These are phyloP conservation scores for Andrena fulva DNA, from an alignment of 2,888 invertebrate genomes.

Conservation along the genomic window DNA sequence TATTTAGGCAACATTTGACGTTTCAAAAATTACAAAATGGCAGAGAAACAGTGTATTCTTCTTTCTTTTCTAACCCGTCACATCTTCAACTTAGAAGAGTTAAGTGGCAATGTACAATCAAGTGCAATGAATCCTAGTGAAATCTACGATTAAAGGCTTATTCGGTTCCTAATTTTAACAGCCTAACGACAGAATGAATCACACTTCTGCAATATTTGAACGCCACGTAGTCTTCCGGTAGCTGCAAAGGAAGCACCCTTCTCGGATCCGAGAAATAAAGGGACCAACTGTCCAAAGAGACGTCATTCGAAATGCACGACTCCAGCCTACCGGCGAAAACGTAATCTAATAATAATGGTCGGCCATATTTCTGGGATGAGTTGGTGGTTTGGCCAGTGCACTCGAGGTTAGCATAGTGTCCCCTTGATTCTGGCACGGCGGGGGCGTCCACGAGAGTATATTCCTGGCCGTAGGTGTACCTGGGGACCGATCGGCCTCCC, in stretches of 20 bases:
- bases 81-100: too few relatives aligned
- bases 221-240: too few relatives aligned
- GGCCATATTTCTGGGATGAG: conserved; percentile 75
- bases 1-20: too few relatives aligned
- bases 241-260: background rate
- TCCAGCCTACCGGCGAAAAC: conserved; percentile 64
- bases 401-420: conserved; percentile 71
- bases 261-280: conserved; percentile 13
- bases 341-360: conserved; percentile 79
- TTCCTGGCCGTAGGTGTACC: conserved; percentile 74
- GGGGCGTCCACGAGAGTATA: conserved; percentile 69
- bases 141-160: too few relatives aligned
- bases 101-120: too few relatives aligned
- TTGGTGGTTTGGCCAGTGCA: conserved; percentile 71
- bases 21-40: too few relatives aligned
- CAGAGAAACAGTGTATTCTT: too few relatives aligned
- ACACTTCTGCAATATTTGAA: too few relatives aligned
- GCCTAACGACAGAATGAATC: background rate
- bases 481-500: conserved; percentile 66
- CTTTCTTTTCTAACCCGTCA: too few relatives aligned
- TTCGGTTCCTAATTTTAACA: too few relatives aligned
- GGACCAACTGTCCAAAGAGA: conserved; percentile 7
- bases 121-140: too few relatives aligned
- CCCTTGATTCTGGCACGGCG: conserved; percentile 68
- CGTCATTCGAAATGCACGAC: conserved; percentile 31